These are phyloP conservation scores for Apteryx owenii DNA, from an alignment of 2,113 vertebrate genomes.

Conservation along the genomic window DNA sequence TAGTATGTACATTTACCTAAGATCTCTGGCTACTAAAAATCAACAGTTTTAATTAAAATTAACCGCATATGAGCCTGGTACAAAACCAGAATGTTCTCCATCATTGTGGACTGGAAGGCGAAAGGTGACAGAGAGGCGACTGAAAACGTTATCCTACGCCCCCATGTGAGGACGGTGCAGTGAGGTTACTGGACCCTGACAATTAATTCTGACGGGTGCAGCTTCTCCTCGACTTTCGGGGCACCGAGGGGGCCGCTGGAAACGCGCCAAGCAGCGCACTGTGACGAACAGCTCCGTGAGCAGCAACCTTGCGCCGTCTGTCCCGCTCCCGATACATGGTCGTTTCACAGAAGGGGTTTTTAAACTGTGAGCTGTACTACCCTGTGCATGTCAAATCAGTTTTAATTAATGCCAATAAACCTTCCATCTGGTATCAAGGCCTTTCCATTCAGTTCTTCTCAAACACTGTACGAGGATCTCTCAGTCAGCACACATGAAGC, in stretches of 20 bases:
- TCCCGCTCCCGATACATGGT: conserved; percentile 64
- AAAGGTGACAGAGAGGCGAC: conserved; percentile 34
- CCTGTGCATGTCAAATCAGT: conserved; percentile 69
- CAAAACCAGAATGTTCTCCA: not conserved
- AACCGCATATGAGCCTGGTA: not conserved
- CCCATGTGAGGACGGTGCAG: conserved; percentile 22
- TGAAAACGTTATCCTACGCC: not conserved
- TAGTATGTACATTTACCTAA: not conserved
- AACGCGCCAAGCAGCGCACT: conserved; percentile 63
- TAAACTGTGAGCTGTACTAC: conserved; percentile 33
- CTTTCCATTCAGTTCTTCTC: conserved; percentile 24
- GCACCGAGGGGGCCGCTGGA: conserved; percentile 49
- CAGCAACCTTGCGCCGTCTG: conserved; percentile 65
- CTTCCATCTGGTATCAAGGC: conserved; percentile 70
- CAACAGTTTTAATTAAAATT: not conserved
- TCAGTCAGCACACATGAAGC: not conserved
- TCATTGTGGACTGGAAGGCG: not conserved
- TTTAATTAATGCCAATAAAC: conserved; percentile 78
- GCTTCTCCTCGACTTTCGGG: conserved; percentile 75
- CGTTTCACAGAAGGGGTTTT: conserved; percentile 44
- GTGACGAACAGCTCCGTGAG: conserved; percentile 75
- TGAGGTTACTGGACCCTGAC: conserved; percentile 67
- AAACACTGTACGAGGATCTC: not conserved
- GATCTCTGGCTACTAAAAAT: not conserved
- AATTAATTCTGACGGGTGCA: conserved; percentile 80